Percentiles rank a stretch among this genome's conserved stretches.
phyloP scores from a whole-genome alignment of 2,888 invertebrate genomes.

The Lepidonotus clava region DNA sequence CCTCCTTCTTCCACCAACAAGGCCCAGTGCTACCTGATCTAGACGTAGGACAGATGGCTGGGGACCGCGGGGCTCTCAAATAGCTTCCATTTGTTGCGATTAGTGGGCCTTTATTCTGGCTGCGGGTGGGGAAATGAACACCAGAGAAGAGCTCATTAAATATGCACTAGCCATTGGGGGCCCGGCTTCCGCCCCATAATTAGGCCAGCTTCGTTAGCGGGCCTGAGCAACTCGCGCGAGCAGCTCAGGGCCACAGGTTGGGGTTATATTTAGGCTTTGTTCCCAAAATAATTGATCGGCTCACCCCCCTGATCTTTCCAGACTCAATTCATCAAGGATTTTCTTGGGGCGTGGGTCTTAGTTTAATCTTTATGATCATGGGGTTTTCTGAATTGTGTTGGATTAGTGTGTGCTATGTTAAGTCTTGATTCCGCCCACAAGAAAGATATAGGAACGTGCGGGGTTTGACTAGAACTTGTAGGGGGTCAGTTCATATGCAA shows the following conservation, averaged over 20 bases:
- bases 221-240: neutral
- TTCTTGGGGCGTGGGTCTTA: no score
- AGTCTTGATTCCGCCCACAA: no score
- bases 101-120: conserved; percentile 17
- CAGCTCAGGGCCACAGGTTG: neutral
- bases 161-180: neutral
- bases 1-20: no score
- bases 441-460: no score
- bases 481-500: no score
- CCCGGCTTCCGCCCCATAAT: neutral
- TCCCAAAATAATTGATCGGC: neutral
- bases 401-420: no score
- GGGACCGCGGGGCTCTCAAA: neutral
- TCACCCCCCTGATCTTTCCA: no score
- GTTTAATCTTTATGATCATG: no score
- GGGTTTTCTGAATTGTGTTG: no score
- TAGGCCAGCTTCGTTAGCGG: conserved; percentile 21
- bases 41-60: neutral
- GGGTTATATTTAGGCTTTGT: neutral
- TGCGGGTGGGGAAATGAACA: conserved; percentile 27
- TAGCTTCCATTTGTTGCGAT: conserved; percentile 33
- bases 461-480: no score
- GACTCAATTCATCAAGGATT: no score
- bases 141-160: conserved; percentile 9
- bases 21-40: no score